phyloP scores from a whole-genome alignment of 2,113 vertebrate species.

The Sapajus apella region DNA sequence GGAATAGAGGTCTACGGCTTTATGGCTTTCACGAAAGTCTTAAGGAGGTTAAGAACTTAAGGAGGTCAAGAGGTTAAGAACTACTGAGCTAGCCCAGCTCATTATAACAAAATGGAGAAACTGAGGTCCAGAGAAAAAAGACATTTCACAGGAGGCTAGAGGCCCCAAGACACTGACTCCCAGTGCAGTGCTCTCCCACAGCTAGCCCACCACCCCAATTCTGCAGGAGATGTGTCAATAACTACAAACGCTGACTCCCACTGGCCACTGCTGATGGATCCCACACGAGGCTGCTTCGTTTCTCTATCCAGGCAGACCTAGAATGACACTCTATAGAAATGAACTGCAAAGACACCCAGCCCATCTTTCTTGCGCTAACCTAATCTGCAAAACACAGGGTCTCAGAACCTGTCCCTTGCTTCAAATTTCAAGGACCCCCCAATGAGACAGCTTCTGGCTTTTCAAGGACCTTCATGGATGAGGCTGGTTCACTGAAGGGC shows the following conservation, averaged over 20 bases:
- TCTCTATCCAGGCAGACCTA: background rate
- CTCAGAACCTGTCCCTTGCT: background rate
- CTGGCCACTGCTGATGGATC: background rate
- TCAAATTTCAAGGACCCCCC: background rate
- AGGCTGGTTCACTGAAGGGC: background rate
- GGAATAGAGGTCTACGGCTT: background rate
- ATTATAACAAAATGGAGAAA: background rate
- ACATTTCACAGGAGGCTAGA: background rate
- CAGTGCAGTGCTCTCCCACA: background rate
- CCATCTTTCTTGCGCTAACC: background rate
- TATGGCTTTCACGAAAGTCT: background rate
- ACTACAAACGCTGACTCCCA: background rate
- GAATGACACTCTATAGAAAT: background rate
- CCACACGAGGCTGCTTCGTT: background rate
- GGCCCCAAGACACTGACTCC: background rate
- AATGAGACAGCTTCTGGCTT: background rate
- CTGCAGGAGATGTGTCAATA: background rate
- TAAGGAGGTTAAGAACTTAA: background rate
- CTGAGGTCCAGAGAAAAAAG: background rate
- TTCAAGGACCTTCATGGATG: rapidly evolving
- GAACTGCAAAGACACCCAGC: background rate
- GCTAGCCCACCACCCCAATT: background rate
- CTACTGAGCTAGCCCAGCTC: background rate
- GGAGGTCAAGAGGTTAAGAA: background rate
- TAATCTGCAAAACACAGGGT: background rate